Evolutionary conservation across 2,888 invertebrate genomes (phyloP).

Genomic region (Neoaliturus tenellus): DNA sequence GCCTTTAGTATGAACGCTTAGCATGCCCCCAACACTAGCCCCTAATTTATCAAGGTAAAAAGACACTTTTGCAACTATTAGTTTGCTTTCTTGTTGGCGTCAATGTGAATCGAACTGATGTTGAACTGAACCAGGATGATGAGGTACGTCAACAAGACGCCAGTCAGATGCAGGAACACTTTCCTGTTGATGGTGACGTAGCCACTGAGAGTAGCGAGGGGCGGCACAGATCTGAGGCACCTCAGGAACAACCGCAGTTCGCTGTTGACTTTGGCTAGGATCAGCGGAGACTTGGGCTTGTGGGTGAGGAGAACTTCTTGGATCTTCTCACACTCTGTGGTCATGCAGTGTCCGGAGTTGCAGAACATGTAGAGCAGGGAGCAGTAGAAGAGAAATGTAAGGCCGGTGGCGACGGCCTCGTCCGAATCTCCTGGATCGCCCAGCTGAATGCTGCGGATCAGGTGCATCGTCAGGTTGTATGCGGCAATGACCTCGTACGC

Average conservation of each 20-base stretch:
- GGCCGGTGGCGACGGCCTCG: background rate
- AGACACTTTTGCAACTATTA: background rate
- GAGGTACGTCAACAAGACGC: conserved; percentile 28
- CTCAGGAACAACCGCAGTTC: conserved; percentile 20
- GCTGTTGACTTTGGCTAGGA: background rate
- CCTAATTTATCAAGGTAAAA: no score
- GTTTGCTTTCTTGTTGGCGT: background rate
- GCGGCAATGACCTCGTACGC: conserved; percentile 31
- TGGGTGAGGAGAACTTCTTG: background rate
- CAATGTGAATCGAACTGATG: conserved; percentile 12
- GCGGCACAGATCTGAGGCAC: conserved; percentile 15
- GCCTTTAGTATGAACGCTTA: no score
- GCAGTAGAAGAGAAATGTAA: conserved; percentile 13
- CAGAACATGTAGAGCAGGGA: conserved; percentile 25
- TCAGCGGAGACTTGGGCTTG: background rate
- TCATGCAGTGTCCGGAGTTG: conserved; percentile 32
- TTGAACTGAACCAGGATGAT: conserved; percentile 40
- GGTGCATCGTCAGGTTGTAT: conserved; percentile 32
- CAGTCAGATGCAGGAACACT: conserved; percentile 27
- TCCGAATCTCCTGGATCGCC: background rate
- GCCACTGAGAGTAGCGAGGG: conserved; percentile 11
- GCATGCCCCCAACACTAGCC: no score
- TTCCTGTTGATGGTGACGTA: conserved; percentile 42
- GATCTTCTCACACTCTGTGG: background rate
- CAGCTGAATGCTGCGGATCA: conserved; percentile 24